Evolutionary conservation across 1,140 invertebrate species (phyloP).

Genomic region (Zeugodacus cucurbitae): DNA sequence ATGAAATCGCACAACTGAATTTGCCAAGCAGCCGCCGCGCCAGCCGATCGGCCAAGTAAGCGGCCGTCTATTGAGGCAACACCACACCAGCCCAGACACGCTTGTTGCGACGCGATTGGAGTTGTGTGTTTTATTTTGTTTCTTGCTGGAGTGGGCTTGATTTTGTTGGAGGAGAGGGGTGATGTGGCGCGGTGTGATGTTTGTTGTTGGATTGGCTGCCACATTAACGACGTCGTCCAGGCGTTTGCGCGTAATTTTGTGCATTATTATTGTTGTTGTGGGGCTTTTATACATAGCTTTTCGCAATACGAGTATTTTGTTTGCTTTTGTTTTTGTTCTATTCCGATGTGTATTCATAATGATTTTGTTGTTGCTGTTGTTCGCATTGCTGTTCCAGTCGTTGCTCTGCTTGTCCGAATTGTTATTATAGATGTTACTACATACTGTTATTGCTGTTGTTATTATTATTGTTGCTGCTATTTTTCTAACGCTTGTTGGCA

Average conservation of each 20-base stretch:
- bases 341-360: neutral
- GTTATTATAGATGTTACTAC: conserved; percentile 33
- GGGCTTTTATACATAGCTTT: neutral
- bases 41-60: neutral
- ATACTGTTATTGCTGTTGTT: conserved; percentile 14
- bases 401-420: conserved; percentile 27
- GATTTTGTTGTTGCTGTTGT: neutral
- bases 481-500: conserved; percentile 35
- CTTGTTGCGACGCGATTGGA: neutral
- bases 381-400: conserved; percentile 17
- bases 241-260: conserved; percentile 2
- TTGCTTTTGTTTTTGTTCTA: no score
- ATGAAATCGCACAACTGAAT: conserved; percentile 34
- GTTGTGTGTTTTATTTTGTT: neutral
- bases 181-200: no score
- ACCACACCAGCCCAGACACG: neutral
- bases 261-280: neutral
- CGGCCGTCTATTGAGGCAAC: neutral
- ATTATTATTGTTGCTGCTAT: neutral
- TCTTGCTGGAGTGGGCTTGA: neutral
- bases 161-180: neutral
- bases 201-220: conserved; percentile 9
- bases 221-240: neutral
- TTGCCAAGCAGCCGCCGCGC: neutral
- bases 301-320: neutral